phyloP scores from a whole-genome alignment of 1,140 invertebrate genomes.

The Rhyzopertha dominica region DNA sequence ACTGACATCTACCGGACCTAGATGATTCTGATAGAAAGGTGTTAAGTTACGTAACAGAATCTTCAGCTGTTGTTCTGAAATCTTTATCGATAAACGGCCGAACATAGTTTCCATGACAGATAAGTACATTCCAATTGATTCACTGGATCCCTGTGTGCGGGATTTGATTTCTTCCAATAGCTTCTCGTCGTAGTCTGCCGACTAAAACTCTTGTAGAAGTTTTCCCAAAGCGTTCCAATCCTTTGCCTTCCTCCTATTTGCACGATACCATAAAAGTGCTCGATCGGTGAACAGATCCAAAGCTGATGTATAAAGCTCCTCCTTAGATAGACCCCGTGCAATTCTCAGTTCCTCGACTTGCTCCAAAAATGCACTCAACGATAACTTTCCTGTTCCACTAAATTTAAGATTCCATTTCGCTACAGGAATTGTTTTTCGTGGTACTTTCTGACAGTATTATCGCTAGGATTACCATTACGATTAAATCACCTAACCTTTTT shows the following conservation, averaged over 20 bases:
- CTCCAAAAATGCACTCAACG: conserved; percentile 27
- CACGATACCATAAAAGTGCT: conserved; percentile 35
- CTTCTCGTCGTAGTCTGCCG: conserved; percentile 33
- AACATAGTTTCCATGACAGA: conserved; percentile 36
- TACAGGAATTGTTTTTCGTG: no score
- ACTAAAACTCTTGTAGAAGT: conserved; percentile 30
- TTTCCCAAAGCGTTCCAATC: conserved; percentile 23
- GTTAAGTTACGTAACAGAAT: conserved; percentile 34
- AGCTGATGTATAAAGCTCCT: conserved; percentile 23
- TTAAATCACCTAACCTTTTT: no score
- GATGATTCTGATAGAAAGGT: conserved; percentile 31
- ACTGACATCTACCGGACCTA: conserved; percentile 6
- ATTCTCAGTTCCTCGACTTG: conserved; percentile 21
- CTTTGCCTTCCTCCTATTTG: conserved; percentile 17
- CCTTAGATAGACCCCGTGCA: conserved; percentile 16
- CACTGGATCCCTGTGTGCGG: conserved; percentile 30
- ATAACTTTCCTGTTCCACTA: background rate
- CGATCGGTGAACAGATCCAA: conserved; percentile 35
- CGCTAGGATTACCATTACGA: no score
- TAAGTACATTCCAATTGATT: conserved; percentile 35
- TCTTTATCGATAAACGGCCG: conserved; percentile 20
- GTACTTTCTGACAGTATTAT: no score
- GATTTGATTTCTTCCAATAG: conserved; percentile 30
- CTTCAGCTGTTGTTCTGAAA: conserved; percentile 29
- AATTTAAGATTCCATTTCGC: conserved; percentile 16